Percentiles rank a stretch among this genome's conserved stretches.
Conservation (phyloP, 2,113 vertebrate genomes). For the Mirza zaza region DNA sequence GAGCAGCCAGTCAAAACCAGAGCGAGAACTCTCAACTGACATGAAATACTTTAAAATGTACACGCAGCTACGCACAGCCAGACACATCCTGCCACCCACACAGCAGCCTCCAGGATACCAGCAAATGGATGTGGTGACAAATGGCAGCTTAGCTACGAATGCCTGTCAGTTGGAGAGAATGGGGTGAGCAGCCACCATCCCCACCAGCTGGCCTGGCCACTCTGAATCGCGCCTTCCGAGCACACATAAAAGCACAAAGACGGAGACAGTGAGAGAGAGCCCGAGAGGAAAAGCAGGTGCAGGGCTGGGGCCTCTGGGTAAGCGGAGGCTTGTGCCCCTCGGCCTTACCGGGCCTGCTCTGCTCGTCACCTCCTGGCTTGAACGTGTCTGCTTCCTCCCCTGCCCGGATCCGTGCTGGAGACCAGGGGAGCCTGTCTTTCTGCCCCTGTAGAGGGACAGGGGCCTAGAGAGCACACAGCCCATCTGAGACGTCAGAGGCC, state of each 20-base stretch:
- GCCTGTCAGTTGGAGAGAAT: slow-evolving; percentile 82
- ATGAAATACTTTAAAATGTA: slow-evolving; percentile 80
- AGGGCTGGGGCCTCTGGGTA: not conserved
- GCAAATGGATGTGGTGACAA: slow-evolving; percentile 81
- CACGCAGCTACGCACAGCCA: slow-evolving; percentile 67
- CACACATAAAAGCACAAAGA: slow-evolving; percentile 85
- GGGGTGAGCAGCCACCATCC: slow-evolving; percentile 81
- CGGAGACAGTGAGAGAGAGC: slow-evolving; percentile 61
- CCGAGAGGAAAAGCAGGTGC: not conserved
- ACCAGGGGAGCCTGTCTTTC: slow-evolving; percentile 61
- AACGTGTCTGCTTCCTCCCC: slow-evolving; percentile 68
- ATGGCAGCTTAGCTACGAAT: slow-evolving; percentile 81
- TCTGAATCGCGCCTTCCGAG: slow-evolving; percentile 81
- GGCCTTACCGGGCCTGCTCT: slow-evolving; percentile 71
- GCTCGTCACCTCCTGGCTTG: slow-evolving; percentile 73
- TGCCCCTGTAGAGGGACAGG: slow-evolving; percentile 71
- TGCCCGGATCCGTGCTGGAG: slow-evolving; percentile 50
- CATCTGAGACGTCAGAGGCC: slow-evolving; percentile 28
- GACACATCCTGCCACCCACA: slow-evolving; percentile 71
- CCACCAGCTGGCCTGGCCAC: slow-evolving; percentile 79
- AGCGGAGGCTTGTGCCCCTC: slow-evolving; percentile 56
- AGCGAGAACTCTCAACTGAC: slow-evolving; percentile 70
- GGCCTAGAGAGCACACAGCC: not conserved
- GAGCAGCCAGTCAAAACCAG: slow-evolving; percentile 40
- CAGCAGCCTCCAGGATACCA: slow-evolving; percentile 80